Evolutionary conservation across 2,888 invertebrate genomes (phyloP).

Genomic region (Himalopsyche tibetana): DNA sequence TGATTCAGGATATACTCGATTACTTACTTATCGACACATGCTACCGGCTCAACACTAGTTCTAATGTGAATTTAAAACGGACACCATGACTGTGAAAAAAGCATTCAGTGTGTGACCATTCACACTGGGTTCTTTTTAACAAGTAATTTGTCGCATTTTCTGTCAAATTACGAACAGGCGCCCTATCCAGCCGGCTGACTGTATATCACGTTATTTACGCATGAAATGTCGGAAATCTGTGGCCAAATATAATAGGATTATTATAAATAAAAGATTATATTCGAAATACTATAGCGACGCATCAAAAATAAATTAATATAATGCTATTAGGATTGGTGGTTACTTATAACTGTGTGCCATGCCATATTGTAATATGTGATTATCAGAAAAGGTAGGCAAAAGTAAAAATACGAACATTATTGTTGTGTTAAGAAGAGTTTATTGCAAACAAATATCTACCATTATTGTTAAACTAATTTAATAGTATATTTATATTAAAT

Average conservation of each 20-base stretch:
- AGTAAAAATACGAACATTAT: no score
- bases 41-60: no score
- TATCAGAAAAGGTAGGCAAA: no score
- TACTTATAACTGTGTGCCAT: background rate
- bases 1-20: no score
- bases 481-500: no score
- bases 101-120: constrained; percentile 49
- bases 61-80: constrained; percentile 1
- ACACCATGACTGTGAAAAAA: constrained; percentile 58
- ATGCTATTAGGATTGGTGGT: background rate
- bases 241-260: constrained; percentile 14
- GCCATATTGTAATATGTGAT: no score
- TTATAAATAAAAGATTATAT: constrained; percentile 14
- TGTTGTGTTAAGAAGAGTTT: no score
- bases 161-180: constrained; percentile 61
- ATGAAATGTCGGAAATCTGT: background rate
- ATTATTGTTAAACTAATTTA: no score
- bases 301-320: background rate
- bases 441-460: no score
- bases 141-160: constrained; percentile 64
- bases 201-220: background rate
- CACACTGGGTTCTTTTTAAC: constrained; percentile 4
- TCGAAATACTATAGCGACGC: background rate
- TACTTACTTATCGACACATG: no score
- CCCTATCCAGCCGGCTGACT: background rate